phyloP scores from a whole-genome alignment of 2,888 invertebrate species.

The Cheilosia impressa region DNA sequence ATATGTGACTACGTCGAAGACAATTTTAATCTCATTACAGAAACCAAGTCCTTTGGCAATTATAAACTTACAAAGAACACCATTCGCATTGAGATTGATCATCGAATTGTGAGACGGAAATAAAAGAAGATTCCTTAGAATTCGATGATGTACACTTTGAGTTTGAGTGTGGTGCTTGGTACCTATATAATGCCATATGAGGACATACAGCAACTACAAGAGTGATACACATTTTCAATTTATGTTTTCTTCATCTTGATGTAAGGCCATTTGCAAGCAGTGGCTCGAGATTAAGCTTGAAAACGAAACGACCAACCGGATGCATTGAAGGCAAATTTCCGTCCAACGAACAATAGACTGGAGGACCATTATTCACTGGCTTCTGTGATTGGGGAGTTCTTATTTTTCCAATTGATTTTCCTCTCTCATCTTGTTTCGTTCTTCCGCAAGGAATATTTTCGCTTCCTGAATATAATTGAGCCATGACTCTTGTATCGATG shows the following conservation, averaged over 20 bases:
- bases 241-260: conserved; percentile 36
- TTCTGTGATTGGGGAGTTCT: conserved; percentile 42
- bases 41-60: too few relatives aligned
- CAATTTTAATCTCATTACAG: too few relatives aligned
- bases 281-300: conserved; percentile 2
- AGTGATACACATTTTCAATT: conserved; percentile 39
- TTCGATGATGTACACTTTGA: conserved; percentile 1
- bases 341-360: conserved; percentile 26
- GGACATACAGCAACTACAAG: neutral
- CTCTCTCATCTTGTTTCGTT: conserved; percentile 10
- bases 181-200: neutral
- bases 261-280: conserved; percentile 16
- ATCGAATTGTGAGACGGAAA: neutral
- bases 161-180: neutral
- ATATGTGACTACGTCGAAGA: too few relatives aligned
- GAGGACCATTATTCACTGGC: conserved; percentile 56
- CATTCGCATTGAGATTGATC: neutral
- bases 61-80: neutral
- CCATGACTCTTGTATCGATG: conserved; percentile 17
- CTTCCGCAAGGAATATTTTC: conserved; percentile 46
- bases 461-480: conserved; percentile 43
- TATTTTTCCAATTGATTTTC: conserved; percentile 13
- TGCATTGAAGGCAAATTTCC: conserved; percentile 60
- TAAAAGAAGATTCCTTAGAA: neutral
- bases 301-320: conserved; percentile 61